Percentiles rank a stretch among this genome's conserved stretches.
These are phyloP conservation scores for Brachycybe producta DNA, from an alignment of 2,888 invertebrate genomes.

Conservation along the genomic window DNA sequence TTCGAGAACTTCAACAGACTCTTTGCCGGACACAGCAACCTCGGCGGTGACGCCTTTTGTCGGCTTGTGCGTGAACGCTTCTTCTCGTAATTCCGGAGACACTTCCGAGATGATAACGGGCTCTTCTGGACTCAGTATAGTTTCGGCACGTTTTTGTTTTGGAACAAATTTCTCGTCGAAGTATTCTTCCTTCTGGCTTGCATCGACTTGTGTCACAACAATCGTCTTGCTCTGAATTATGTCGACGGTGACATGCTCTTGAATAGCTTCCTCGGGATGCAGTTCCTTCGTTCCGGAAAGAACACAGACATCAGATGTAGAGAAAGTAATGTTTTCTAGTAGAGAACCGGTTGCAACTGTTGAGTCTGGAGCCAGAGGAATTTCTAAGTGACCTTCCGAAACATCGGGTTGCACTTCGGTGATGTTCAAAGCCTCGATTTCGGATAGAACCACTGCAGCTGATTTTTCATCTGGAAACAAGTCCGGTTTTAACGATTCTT, in stretches of 20 bases:
- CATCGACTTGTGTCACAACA: constrained; percentile 4
- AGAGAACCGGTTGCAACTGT: not conserved
- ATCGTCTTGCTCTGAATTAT: constrained; percentile 7
- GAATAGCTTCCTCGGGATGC: not conserved
- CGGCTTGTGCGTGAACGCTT: not conserved
- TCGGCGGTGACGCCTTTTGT: not conserved
- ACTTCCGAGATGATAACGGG: constrained; percentile 3
- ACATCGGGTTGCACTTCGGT: not conserved
- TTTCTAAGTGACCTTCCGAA: not conserved
- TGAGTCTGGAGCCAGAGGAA: not conserved
- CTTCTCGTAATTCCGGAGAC: not conserved
- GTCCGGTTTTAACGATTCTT: constrained; percentile 6
- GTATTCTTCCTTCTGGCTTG: constrained; percentile 5
- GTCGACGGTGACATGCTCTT: not conserved
- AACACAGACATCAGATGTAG: constrained; percentile 5
- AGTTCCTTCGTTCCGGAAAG: not conserved
- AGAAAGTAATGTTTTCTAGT: constrained; percentile 9
- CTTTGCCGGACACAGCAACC: not conserved
- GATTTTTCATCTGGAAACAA: constrained; percentile 10
- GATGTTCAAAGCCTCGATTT: constrained; percentile 4
- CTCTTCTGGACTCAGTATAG: not conserved
- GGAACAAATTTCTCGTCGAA: not conserved
- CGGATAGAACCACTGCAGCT: constrained; percentile 4
- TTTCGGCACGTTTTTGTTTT: not conserved
- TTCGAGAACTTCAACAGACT: constrained; percentile 4